These are phyloP conservation scores for Acrossocheilus wenchowensis DNA, from an alignment of 2,797 vertebrate species.

Conservation along the genomic window DNA sequence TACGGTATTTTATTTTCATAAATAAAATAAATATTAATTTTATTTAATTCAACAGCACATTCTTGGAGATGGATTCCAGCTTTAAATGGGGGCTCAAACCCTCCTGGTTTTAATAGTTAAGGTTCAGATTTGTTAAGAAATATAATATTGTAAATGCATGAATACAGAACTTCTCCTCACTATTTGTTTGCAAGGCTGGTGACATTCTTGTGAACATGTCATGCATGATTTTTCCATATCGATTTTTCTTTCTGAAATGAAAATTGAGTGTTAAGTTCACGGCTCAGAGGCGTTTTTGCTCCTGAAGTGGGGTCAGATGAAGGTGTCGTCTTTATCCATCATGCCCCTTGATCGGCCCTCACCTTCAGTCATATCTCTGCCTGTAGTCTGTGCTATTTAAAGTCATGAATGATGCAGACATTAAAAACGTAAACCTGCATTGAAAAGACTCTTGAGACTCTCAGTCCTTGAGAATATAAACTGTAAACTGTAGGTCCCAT, in stretches of 20 bases:
- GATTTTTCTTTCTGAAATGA: neutral
- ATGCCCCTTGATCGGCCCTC: neutral
- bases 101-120: neutral
- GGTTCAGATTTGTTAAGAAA: neutral
- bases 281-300: neutral
- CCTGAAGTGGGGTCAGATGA: neutral
- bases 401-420: constrained; percentile 15
- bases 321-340: constrained; percentile 22
- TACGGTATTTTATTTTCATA: neutral
- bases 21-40: neutral
- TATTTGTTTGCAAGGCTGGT: neutral
- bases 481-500: neutral
- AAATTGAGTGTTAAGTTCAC: neutral
- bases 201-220: neutral
- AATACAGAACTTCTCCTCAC: neutral
- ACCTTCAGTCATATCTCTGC: neutral
- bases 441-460: neutral
- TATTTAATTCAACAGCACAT: neutral
- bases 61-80: neutral
- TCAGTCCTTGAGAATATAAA: constrained; percentile 11
- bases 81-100: neutral
- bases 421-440: neutral
- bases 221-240: neutral
- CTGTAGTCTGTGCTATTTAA: neutral
- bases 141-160: neutral